These are phyloP conservation scores for Drosophila kanekoi DNA, from an alignment of 2,888 invertebrate species.

Conservation along the genomic window DNA sequence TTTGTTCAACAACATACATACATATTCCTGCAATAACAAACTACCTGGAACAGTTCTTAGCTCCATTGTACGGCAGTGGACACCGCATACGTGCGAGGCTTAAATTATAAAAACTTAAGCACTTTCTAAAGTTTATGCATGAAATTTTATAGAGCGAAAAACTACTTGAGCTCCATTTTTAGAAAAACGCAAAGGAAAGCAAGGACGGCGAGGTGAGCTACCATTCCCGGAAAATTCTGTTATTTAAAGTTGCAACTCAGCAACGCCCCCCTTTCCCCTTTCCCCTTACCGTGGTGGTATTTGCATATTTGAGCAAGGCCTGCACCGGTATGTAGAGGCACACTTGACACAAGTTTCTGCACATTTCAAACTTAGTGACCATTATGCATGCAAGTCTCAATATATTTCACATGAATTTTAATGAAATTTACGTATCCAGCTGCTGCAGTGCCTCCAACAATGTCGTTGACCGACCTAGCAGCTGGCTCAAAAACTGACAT, in stretches of 20 bases:
- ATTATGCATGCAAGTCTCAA: slow-evolving; percentile 78
- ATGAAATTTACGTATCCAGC: slow-evolving; percentile 59
- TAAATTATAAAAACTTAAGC: slow-evolving; percentile 79
- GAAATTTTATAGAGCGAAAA: slow-evolving; percentile 75
- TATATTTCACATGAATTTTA: slow-evolving; percentile 79
- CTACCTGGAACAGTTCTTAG: slow-evolving; percentile 56
- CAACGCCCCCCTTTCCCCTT: slow-evolving; percentile 33
- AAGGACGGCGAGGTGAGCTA: slow-evolving; percentile 9
- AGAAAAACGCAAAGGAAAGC: slow-evolving; percentile 49
- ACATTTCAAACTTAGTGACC: slow-evolving; percentile 75
- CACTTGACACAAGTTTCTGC: slow-evolving; percentile 67
- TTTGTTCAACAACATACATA: not conserved
- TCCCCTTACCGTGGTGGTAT: slow-evolving; percentile 42
- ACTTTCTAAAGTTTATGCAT: slow-evolving; percentile 79
- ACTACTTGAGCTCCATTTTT: slow-evolving; percentile 70
- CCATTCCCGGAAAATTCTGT: slow-evolving; percentile 29
- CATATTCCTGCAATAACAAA: slow-evolving; percentile 18
- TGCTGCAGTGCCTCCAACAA: slow-evolving; percentile 14
- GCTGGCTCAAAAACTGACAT: slow-evolving; percentile 18
- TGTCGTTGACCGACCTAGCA: slow-evolving; percentile 54
- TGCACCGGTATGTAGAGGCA: slow-evolving; percentile 23
- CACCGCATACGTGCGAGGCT: slow-evolving; percentile 74
- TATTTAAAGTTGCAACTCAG: slow-evolving; percentile 51
- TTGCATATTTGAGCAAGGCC: slow-evolving; percentile 57
- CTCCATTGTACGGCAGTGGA: slow-evolving; percentile 45